These are phyloP conservation scores for Montipora cactus DNA, from an alignment of 64 coral and sea anemone genomes.

Conservation along the genomic window DNA sequence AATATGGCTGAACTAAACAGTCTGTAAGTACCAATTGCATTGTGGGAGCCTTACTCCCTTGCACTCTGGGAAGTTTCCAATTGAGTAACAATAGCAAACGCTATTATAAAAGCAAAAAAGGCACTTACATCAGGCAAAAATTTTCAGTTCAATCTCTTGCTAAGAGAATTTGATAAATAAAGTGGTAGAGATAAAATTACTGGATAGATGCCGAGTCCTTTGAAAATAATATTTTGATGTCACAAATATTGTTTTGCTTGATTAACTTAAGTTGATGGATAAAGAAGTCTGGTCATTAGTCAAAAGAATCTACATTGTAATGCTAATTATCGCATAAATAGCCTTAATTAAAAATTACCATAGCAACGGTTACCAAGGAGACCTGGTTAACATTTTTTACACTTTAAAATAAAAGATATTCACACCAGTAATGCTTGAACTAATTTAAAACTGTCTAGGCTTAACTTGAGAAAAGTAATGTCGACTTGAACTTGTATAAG, in stretches of 20 bases:
- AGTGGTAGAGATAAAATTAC: slow-evolving; percentile 2
- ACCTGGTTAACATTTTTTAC: not conserved
- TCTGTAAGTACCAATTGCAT: not conserved
- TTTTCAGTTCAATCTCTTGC: slow-evolving; percentile 21
- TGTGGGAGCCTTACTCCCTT: not conserved
- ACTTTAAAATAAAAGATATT: not conserved
- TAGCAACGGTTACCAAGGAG: no score
- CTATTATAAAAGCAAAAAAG: not conserved
- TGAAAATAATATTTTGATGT: not conserved
- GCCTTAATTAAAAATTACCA: no score
- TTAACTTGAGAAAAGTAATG: not conserved
- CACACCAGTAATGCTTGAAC: not conserved
- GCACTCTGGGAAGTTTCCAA: not conserved
- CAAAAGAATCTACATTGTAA: no score
- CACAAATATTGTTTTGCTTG: not conserved
- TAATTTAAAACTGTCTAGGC: not conserved
- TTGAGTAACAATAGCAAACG: not conserved
- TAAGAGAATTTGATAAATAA: slow-evolving; percentile 2
- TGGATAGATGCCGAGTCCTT: slow-evolving; percentile 9
- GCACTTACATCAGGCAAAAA: not conserved
- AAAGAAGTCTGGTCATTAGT: no score
- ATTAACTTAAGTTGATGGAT: no score
- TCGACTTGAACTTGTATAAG: no score
- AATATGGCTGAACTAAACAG: not conserved
- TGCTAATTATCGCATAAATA: not conserved